phyloP scores from a whole-genome alignment of 2,888 invertebrate species.

The Minunthozetes semirufus region DNA sequence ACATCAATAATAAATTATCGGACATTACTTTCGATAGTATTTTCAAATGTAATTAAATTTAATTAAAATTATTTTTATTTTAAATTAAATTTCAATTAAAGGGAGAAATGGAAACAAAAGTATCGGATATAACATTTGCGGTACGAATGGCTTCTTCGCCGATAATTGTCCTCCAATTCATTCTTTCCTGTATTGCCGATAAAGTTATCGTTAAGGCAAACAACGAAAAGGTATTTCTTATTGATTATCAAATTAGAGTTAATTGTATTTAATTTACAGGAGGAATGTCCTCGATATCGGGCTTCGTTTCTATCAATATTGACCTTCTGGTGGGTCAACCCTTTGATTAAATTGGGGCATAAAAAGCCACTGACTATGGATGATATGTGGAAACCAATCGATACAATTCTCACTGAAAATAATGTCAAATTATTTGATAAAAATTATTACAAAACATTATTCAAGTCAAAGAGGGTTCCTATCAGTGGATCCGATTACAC shows the following conservation, averaged over 20 bases:
- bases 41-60: not conserved
- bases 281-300: slow-evolving; percentile 45
- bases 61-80: not conserved
- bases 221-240: slow-evolving; percentile 5
- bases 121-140: not conserved
- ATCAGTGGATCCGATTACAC: slow-evolving; percentile 9
- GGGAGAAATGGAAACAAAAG: not conserved
- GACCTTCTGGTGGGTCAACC: slow-evolving; percentile 50
- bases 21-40: slow-evolving; percentile 47
- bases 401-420: not conserved
- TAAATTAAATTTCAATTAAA: not conserved
- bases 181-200: slow-evolving; percentile 75
- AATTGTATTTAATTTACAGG: not conserved
- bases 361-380: slow-evolving; percentile 30
- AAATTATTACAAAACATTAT: not conserved
- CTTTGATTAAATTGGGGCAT: slow-evolving; percentile 42
- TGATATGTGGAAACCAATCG: slow-evolving; percentile 28
- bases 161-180: slow-evolving; percentile 48
- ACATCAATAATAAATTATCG: slow-evolving; percentile 68
- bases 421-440: slow-evolving; percentile 4
- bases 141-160: not conserved
- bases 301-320: slow-evolving; percentile 48
- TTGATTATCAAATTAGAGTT: not conserved
- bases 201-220: slow-evolving; percentile 50
- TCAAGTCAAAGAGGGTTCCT: not conserved